Percentiles rank a stretch among this genome's conserved stretches.
phyloP scores from a whole-genome alignment of 1,140 invertebrate species.

The Drosophila pallidifrons region DNA sequence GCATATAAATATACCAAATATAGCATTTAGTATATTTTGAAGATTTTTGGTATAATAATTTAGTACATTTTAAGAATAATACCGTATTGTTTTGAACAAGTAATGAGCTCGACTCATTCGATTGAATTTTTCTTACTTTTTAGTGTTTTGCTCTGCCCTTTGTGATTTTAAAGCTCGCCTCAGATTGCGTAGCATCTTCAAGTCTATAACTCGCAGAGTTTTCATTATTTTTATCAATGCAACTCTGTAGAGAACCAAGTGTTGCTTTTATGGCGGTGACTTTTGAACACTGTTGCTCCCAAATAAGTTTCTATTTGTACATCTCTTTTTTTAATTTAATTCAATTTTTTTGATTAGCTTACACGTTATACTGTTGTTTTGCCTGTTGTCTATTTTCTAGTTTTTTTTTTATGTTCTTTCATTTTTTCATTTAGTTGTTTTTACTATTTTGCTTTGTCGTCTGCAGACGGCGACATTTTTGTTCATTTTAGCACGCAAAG shows the following conservation, averaged over 20 bases:
- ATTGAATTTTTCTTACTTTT: too few relatives aligned
- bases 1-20: too few relatives aligned
- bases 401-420: background rate
- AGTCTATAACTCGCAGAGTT: background rate
- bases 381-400: slow-evolving; percentile 33
- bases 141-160: too few relatives aligned
- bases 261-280: slow-evolving; percentile 56
- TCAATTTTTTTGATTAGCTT: slow-evolving; percentile 67
- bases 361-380: slow-evolving; percentile 39
- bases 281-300: slow-evolving; percentile 22
- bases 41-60: too few relatives aligned
- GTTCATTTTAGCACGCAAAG: slow-evolving; percentile 34
- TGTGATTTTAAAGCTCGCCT: too few relatives aligned
- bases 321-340: slow-evolving; percentile 54
- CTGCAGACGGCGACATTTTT: slow-evolving; percentile 34
- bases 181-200: background rate
- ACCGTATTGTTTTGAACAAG: too few relatives aligned
- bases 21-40: too few relatives aligned
- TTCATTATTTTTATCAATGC: slow-evolving; percentile 19
- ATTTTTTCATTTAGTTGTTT: slow-evolving; percentile 42
- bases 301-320: slow-evolving; percentile 29
- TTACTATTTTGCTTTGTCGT: slow-evolving; percentile 38
- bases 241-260: slow-evolving; percentile 30
- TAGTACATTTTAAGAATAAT: too few relatives aligned
- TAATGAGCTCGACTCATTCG: too few relatives aligned